phyloP scores from a whole-genome alignment of 2,797 vertebrate genomes.

The Merluccius polli region DNA sequence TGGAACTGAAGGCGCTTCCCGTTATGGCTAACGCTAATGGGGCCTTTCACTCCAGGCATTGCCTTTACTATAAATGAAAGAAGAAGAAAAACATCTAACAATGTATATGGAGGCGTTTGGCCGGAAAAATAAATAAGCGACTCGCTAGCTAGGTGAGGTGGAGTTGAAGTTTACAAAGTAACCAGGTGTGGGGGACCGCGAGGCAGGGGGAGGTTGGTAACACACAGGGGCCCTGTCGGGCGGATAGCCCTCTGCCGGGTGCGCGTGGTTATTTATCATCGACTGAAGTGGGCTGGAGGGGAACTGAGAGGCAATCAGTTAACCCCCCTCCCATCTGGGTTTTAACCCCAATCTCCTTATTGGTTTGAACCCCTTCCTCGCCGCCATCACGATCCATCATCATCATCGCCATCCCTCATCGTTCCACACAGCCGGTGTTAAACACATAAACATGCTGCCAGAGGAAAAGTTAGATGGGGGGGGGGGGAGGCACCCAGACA shows the following conservation, averaged over 20 bases:
- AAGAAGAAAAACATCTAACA: constrained; percentile 40
- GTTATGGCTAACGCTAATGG: constrained; percentile 27
- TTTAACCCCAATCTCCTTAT: constrained; percentile 53
- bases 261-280: constrained; percentile 49
- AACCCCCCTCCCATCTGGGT: constrained; percentile 60
- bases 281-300: constrained; percentile 34
- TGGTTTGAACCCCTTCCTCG: constrained; percentile 35
- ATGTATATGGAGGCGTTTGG: constrained; percentile 51
- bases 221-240: constrained; percentile 1
- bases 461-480: constrained; percentile 28
- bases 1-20: constrained; percentile 51
- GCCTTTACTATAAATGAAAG: constrained; percentile 41
- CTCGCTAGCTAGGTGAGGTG: constrained; percentile 16
- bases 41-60: constrained; percentile 29
- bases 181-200: constrained; percentile 16
- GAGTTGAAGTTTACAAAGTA: constrained; percentile 15
- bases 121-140: constrained; percentile 48
- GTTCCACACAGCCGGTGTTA: constrained; percentile 41
- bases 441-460: constrained; percentile 55
- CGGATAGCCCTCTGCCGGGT: constrained; percentile 9
- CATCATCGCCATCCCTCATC: constrained; percentile 36
- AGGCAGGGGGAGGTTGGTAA: constrained; percentile 16
- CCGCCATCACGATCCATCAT: constrained; percentile 38
- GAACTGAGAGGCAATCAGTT: constrained; percentile 31
- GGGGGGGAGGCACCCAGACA: too few species aligned